Conservation (phyloP, 2,888 invertebrate species). For the Dinocampus coccinellae region DNA sequence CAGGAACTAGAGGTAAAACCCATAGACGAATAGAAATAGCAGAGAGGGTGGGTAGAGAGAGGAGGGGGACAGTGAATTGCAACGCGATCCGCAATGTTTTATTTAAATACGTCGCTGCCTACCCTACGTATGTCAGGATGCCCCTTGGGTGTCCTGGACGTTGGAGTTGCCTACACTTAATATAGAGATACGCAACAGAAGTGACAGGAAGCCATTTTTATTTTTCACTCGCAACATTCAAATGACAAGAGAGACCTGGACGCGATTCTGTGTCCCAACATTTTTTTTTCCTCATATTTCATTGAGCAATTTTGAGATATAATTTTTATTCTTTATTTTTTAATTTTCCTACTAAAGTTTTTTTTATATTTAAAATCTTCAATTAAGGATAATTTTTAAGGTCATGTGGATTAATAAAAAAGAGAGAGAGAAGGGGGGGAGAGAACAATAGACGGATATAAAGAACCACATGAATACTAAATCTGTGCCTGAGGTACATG, state of each 20-base stretch:
- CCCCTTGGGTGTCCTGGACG: slow-evolving; percentile 65
- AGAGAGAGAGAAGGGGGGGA: too few species aligned
- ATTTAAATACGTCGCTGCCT: slow-evolving; percentile 65
- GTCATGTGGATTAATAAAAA: too few species aligned
- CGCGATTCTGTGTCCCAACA: slow-evolving; percentile 36
- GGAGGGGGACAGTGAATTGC: slow-evolving; percentile 56
- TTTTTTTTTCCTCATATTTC: not conserved
- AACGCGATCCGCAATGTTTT: slow-evolving; percentile 62
- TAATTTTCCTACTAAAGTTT: too few species aligned
- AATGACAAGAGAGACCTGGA: slow-evolving; percentile 34
- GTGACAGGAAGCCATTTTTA: slow-evolving; percentile 65
- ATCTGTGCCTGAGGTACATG: slow-evolving; percentile 57
- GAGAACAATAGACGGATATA: slow-evolving; percentile 39
- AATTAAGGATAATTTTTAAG: too few species aligned
- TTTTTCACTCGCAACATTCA: slow-evolving; percentile 51
- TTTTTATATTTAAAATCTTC: too few species aligned
- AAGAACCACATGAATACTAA: slow-evolving; percentile 65
- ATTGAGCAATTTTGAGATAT: not conserved
- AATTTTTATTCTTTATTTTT: not conserved
- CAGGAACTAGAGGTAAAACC: slow-evolving; percentile 41
- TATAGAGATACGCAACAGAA: slow-evolving; percentile 52
- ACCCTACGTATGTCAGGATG: slow-evolving; percentile 52
- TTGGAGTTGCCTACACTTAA: slow-evolving; percentile 62
- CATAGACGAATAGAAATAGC: not conserved
- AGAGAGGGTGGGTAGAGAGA: slow-evolving; percentile 18